Evolutionary conservation across 2,113 vertebrate species (phyloP), one percentile per base, ranked within the genome.

Genomic region (Pseudorasbora parva): DNA sequence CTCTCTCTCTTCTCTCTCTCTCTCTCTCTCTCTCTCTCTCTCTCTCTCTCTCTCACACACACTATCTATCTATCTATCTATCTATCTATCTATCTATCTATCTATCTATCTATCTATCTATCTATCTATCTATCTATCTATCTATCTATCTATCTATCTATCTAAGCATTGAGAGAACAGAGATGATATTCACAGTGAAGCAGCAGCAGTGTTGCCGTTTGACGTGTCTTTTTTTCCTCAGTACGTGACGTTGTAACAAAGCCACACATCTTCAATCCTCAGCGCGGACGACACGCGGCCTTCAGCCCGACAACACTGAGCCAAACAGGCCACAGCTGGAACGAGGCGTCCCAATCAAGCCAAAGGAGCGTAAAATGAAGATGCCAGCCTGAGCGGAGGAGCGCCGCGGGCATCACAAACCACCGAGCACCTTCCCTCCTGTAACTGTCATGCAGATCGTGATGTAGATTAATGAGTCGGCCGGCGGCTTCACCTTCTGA

Each of bases 181-280:
- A 57, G 56, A 57, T n/a, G 8, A 57, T 57, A 10, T n/a, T 10
- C 3, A 23, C 21, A 23, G 8, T 57, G 4, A n/a, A 57, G 56
- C 9, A 59, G 56, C 9, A 33, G 33, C 33, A 33, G 33, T 33
- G 33, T 4, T 4, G 33, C 33, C 3, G 33, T 33, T 33, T 33
- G 56, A 47, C 5, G 5, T 0, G 17, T 19, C 17, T 49, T 77
- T 78, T 78, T 56, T 73, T 25, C 37, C 45, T 15, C 25, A 64
- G 25, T 12, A 64, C 37, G 6, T 2, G 60, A 69, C 21, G 9
- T 11, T 69, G 33, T 11, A 41, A 69, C 9, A 76, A 83, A 71
- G 85, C 45, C 54, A 45, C 30, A 30, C 49, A 21, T 68, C 12
- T 72, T 84, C 56, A 68, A 27, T 59, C 54, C n/a, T 33, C 30